Conservation (phyloP, 2,797 vertebrate genomes). For the Enteromius mattozi region DNA sequence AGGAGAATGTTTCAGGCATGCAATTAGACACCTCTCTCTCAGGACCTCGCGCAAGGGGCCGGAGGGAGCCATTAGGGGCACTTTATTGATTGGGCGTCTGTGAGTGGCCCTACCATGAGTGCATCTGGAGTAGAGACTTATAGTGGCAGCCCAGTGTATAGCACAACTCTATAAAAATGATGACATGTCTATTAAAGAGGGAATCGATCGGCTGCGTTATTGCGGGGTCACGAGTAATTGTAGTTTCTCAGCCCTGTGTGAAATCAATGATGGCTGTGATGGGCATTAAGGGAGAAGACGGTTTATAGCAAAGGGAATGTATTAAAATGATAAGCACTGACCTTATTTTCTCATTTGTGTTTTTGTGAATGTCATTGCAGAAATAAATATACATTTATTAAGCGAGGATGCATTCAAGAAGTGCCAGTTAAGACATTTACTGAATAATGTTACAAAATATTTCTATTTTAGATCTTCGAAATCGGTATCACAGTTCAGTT, state of each 20-base stretch:
- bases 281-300: not conserved
- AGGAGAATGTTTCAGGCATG: constrained; percentile 56
- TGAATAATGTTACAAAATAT: not conserved
- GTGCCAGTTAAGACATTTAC: not conserved
- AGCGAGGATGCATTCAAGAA: not conserved
- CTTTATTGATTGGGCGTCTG: constrained; percentile 66
- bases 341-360: not conserved
- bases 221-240: constrained; percentile 67
- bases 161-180: constrained; percentile 74
- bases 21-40: constrained; percentile 63
- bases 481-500: not conserved
- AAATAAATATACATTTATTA: not conserved
- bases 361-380: not conserved
- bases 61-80: constrained; percentile 66
- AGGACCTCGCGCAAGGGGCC: constrained; percentile 52
- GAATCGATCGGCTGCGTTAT: constrained; percentile 71
- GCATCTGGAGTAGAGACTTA: constrained; percentile 20
- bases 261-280: constrained; percentile 34
- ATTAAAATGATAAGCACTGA: constrained; percentile 2
- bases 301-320: not conserved
- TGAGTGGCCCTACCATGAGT: constrained; percentile 31
- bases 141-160: constrained; percentile 58
- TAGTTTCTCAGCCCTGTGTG: constrained; percentile 32
- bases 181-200: constrained; percentile 65
- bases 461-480: not conserved